Evolutionary conservation across 2,797 vertebrate genomes (phyloP).

Genomic region (Acanthis flammea): DNA sequence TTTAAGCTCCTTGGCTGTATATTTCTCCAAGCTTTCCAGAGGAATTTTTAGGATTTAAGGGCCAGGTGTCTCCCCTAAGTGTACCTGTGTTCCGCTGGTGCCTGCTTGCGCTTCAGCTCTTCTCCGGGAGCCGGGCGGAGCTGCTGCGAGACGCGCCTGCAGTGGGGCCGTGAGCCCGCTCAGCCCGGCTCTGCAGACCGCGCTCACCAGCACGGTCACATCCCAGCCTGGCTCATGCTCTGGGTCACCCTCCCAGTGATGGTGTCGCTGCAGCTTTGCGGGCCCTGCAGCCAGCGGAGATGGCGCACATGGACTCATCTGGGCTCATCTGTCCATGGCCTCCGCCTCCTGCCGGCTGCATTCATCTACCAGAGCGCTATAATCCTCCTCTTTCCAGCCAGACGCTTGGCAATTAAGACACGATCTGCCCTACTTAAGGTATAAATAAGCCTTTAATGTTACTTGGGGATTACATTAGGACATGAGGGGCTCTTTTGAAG

Average conservation of each 20-base stretch:
- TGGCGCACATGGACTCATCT: accelerated
- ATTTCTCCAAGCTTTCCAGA: background rate
- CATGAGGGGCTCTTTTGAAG: background rate
- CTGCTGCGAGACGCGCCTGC: accelerated
- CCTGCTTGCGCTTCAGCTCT: background rate
- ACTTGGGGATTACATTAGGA: background rate
- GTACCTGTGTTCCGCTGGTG: background rate
- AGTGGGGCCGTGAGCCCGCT: background rate
- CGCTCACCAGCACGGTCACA: background rate
- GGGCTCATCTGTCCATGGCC: accelerated
- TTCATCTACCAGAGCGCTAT: background rate
- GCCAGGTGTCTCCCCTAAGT: background rate
- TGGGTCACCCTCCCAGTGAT: background rate
- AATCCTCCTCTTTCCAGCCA: background rate
- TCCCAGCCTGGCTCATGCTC: background rate
- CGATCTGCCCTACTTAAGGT: background rate
- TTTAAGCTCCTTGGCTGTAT: background rate
- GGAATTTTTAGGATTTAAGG: background rate
- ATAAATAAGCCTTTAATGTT: slow-evolving; percentile 9
- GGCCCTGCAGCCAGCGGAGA: background rate
- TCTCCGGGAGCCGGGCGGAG: accelerated
- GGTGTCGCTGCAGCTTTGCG: accelerated
- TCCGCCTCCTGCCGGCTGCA: accelerated
- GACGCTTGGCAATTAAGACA: background rate
- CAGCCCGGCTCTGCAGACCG: accelerated